Evolutionary conservation across 2,113 vertebrate species (phyloP).

Genomic region (Triplophysa rosa): DNA sequence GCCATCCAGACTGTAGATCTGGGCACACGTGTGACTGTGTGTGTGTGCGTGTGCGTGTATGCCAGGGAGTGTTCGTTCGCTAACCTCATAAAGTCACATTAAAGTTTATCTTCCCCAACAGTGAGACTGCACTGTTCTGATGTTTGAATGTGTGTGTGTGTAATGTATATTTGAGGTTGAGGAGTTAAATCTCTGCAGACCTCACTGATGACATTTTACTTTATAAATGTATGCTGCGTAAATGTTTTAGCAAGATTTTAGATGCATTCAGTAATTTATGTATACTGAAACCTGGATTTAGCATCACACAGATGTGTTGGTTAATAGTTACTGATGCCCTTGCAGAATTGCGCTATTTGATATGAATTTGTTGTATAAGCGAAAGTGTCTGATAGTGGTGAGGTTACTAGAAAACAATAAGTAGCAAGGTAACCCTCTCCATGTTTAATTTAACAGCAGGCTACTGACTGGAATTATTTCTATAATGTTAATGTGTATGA

Average conservation of each 20-base stretch:
- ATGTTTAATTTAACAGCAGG: too few relatives aligned
- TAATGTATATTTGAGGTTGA: slow-evolving; percentile 7
- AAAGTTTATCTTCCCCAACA: background rate
- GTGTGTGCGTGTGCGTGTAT: slow-evolving; percentile 12
- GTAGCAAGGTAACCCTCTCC: too few relatives aligned
- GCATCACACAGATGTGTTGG: too few relatives aligned
- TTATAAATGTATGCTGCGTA: background rate
- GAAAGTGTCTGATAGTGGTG: too few relatives aligned
- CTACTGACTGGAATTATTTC: too few relatives aligned
- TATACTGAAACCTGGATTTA: too few relatives aligned
- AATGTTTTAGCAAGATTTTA: background rate
- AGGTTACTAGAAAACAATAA: too few relatives aligned
- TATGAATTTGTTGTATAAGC: too few relatives aligned
- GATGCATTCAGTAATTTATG: too few relatives aligned
- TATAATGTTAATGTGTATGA: background rate
- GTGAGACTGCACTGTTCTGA: slow-evolving; percentile 19
- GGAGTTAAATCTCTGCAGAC: slow-evolving; percentile 6
- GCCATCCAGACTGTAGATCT: slow-evolving; percentile 7
- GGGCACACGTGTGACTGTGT: background rate
- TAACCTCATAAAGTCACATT: slow-evolving; percentile 24
- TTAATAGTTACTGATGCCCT: too few relatives aligned
- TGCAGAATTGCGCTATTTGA: too few relatives aligned
- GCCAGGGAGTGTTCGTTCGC: slow-evolving; percentile 6
- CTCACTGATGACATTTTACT: background rate
- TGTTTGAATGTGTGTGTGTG: slow-evolving; percentile 38